Percentiles rank a stretch among this genome's conserved stretches.
Conservation (phyloP, 2,797 vertebrate genomes). For the Pristis pectinata region DNA sequence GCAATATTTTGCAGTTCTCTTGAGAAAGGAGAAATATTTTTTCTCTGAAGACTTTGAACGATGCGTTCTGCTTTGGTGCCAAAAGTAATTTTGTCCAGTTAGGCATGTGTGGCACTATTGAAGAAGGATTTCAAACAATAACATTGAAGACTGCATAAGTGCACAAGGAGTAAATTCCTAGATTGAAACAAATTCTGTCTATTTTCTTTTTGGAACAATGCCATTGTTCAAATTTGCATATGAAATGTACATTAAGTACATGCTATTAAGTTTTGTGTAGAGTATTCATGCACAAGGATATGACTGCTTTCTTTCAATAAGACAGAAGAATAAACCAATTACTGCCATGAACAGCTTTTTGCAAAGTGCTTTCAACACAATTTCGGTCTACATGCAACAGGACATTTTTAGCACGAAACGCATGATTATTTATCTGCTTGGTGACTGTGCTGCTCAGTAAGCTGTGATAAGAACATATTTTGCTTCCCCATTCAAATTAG, state of each 20-base stretch:
- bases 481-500: conserved; percentile 80
- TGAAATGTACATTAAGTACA: conserved; percentile 94
- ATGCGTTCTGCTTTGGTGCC: conserved; percentile 54
- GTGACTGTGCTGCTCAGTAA: conserved; percentile 99
- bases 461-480: conserved; percentile 89
- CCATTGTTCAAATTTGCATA: conserved; percentile 97
- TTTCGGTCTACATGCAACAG: conserved; percentile 85
- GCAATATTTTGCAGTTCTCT: conserved; percentile 57
- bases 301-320: conserved; percentile 71
- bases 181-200: conserved; percentile 85
- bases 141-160: conserved; percentile 70
- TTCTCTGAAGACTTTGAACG: conserved; percentile 75
- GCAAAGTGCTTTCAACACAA: conserved; percentile 89
- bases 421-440: conserved; percentile 99
- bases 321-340: conserved; percentile 63
- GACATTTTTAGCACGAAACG: conserved; percentile 99
- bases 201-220: conserved; percentile 85
- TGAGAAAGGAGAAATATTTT: conserved; percentile 61
- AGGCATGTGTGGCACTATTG: conserved; percentile 77
- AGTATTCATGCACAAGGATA: conserved; percentile 55
- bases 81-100: conserved; percentile 63
- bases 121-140: conserved; percentile 57
- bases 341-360: conserved; percentile 85
- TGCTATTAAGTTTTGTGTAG: conserved; percentile 83
- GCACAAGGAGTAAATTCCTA: conserved; percentile 93